Percentiles rank a stretch among this genome's conserved stretches.
These are phyloP conservation scores for Aleadryas rufinucha DNA, from an alignment of 2,113 vertebrate species.

Conservation along the genomic window DNA sequence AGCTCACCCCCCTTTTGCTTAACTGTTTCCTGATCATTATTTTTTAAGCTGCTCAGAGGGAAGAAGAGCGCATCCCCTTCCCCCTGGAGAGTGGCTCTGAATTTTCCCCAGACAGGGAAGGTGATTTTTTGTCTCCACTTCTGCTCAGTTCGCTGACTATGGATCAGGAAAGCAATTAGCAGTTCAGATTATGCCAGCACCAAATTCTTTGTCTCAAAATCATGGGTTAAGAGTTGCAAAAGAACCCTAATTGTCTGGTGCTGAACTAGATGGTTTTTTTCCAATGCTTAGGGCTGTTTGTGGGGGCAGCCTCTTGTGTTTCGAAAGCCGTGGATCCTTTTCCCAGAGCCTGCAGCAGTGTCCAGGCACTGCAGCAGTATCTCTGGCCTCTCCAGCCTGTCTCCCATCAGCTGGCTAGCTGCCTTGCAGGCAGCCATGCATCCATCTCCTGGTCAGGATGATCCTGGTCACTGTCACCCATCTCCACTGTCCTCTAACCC, in stretches of 20 bases:
- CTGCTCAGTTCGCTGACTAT: background rate
- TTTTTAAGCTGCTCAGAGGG: constrained; percentile 44
- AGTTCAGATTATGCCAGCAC: constrained; percentile 41
- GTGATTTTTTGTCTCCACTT: background rate
- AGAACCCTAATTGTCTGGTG: constrained; percentile 47
- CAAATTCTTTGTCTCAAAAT: constrained; percentile 51
- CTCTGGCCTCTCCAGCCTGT: background rate
- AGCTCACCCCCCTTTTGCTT: constrained; percentile 48
- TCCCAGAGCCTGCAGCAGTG: background rate
- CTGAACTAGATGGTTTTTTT: constrained; percentile 5
- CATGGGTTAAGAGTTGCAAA: constrained; percentile 34
- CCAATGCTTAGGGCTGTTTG: constrained; percentile 3
- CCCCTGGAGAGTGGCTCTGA: background rate
- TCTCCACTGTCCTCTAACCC: background rate
- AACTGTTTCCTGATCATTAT: constrained; percentile 67
- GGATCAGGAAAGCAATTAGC: constrained; percentile 44
- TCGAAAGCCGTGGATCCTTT: background rate
- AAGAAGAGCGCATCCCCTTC: background rate
- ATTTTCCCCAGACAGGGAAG: background rate
- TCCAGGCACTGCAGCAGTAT: background rate
- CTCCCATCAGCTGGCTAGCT: background rate
- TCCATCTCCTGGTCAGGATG: background rate
- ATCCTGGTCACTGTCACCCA: background rate
- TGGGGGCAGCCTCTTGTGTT: background rate
- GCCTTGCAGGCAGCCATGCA: background rate